Evolutionary conservation across 2,797 vertebrate species (phyloP), one percentile per base, ranked within the genome.

Genomic region (Centroberyx gerrardi): DNA sequence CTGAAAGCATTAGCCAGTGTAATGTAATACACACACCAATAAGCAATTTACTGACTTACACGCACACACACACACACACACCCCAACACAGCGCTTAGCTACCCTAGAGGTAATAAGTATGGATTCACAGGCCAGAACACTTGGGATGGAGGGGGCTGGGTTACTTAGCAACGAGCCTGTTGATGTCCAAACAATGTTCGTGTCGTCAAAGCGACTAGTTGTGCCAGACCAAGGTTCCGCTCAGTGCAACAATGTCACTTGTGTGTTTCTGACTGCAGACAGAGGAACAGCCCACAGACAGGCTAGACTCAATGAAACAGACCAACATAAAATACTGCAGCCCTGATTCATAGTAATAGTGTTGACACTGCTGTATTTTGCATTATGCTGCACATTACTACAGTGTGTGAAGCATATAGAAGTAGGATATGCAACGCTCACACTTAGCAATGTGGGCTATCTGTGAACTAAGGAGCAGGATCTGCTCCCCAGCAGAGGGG

Each of bases 111-210:
- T 86, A 91, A 90, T 86, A 87, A 86, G 78, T 87, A 84, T 83
- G 74, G 84, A 91, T 87, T 88, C 87, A 80, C 73, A 58, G 81
- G 78, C 86, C 78, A 77, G 82, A 90, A 65, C 83, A 69, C 77
- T 87, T 80, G 66, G 87, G 80, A 87, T 82, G 70, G 84, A 85
- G 82, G 88, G 91, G 88, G 83, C 69, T 72, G 74, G 51, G 94
- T 94, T 87, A 83, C 94, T 77, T 88, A 92, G 94, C 89, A 92
- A 94, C 93, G 56, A 62, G 87, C 77, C 73, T 95, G 94, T 95
- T 95, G 93, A 94, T 90, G 78, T 88, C 87, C 87, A 95, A 95
- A 95, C 94, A 95, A 91, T 88, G 89, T 90, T 81, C 68, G 76
- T 84, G 85, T 92, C 77, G 81, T 90, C 87, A 89, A 76, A 85